Conservation (phyloP, 2,113 vertebrate genomes). For the Oncorhynchus masou region DNA sequence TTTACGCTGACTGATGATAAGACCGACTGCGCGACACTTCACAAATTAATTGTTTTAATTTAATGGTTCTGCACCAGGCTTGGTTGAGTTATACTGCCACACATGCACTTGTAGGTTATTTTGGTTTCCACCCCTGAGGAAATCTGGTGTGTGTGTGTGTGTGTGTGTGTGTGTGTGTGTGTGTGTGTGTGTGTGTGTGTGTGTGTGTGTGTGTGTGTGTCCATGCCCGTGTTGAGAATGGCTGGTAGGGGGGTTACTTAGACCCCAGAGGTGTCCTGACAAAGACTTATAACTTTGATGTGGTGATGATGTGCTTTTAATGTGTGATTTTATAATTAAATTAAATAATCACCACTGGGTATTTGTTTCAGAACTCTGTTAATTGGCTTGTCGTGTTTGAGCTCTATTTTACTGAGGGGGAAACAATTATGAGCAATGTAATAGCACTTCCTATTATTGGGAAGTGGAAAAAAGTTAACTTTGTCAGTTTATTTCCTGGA, state of each 20-base stretch:
- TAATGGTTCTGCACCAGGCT: conserved; percentile 14
- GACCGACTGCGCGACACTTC: conserved; percentile 8
- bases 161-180: conserved; percentile 1
- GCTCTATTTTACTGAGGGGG: no score
- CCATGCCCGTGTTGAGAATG: background rate
- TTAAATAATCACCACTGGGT: background rate
- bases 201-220: conserved; percentile 1
- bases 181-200: conserved; percentile 1
- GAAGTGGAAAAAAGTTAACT: no score
- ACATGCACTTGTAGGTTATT: background rate
- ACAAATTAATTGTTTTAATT: conserved; percentile 45
- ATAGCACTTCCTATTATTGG: no score
- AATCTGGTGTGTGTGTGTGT: background rate
- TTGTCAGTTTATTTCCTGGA: background rate
- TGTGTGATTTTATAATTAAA: background rate
- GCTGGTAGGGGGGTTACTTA: background rate
- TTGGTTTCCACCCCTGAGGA: background rate
- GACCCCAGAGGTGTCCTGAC: no score
- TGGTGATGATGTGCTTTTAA: background rate
- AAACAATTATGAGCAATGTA: no score
- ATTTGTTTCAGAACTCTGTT: background rate
- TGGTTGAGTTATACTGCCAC: background rate
- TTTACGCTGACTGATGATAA: background rate
- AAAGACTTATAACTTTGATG: background rate
- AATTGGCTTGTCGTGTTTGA: background rate